A percentile compares a stretch with the other conserved stretches of the same genome.
Evolutionary conservation across 2,113 vertebrate species (phyloP).

Genomic region (Prolemur simus): DNA sequence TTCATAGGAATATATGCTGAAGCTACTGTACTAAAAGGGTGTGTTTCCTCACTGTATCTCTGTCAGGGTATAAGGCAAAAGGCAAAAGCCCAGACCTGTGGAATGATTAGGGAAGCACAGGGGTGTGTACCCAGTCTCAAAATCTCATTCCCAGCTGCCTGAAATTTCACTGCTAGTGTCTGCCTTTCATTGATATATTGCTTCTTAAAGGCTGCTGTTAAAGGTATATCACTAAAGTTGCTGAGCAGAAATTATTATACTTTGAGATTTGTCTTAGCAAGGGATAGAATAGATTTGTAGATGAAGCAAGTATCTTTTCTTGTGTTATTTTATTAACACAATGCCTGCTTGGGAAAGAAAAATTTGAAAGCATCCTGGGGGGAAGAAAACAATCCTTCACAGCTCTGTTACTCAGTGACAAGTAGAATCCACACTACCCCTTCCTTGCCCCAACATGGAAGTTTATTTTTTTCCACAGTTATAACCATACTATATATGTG

Average conservation of each 20-base stretch:
- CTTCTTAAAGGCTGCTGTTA: slow-evolving; percentile 8
- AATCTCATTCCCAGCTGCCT: slow-evolving; percentile 2
- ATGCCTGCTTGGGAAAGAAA: not conserved
- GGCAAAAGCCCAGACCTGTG: not conserved
- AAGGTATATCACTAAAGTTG: not conserved
- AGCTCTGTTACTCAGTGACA: not conserved
- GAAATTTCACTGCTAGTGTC: not conserved
- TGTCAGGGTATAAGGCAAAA: not conserved
- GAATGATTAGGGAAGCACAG: not conserved
- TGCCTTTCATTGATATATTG: not conserved
- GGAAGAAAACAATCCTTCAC: not conserved
- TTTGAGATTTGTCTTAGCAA: slow-evolving; percentile 24
- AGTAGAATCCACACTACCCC: too few species aligned
- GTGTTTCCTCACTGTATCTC: not conserved
- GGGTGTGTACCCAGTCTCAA: not conserved
- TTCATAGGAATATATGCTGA: not conserved
- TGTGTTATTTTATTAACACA: not conserved
- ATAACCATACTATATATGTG: not conserved
- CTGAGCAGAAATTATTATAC: not conserved
- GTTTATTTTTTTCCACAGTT: not conserved
- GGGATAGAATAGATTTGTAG: not conserved
- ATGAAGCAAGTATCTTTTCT: not conserved
- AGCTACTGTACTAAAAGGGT: not conserved
- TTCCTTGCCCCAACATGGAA: not conserved
- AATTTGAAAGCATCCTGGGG: not conserved